Conservation (phyloP, 2,113 vertebrate species). For the Elachura formosa region DNA sequence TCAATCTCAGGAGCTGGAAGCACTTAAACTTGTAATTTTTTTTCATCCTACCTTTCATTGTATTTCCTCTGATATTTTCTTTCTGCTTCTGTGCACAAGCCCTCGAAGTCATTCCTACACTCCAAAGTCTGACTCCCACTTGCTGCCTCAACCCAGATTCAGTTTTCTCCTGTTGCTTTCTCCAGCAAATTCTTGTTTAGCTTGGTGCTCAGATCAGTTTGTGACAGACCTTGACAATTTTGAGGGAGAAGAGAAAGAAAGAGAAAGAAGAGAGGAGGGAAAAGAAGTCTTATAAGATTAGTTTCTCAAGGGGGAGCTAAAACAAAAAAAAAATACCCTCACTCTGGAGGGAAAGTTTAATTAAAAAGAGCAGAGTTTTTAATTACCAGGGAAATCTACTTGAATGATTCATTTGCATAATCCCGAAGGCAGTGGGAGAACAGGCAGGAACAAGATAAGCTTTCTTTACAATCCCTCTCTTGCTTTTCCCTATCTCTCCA, state of each 20-base stretch:
- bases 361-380: slow-evolving; percentile 70
- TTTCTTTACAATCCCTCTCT: slow-evolving; percentile 22
- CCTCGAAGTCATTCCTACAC: not conserved
- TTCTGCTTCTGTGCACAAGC: not conserved
- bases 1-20: not conserved
- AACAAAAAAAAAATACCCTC: not conserved
- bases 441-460: slow-evolving; percentile 59
- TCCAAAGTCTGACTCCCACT: not conserved
- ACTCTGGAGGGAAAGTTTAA: slow-evolving; percentile 66
- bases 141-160: not conserved
- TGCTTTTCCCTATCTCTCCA: slow-evolving; percentile 27
- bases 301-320: not conserved
- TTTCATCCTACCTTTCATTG: not conserved
- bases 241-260: not conserved
- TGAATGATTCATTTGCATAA: slow-evolving; percentile 71
- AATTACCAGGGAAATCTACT: slow-evolving; percentile 67
- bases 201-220: not conserved
- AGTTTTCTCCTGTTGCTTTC: not conserved
- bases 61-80: not conserved
- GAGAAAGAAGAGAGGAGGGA: not conserved
- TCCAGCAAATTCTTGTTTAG: not conserved
- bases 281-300: not conserved
- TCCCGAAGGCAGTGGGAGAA: slow-evolving; percentile 9
- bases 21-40: not conserved
- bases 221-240: not conserved